Percentiles rank a stretch among this genome's conserved stretches.
phyloP scores from a whole-genome alignment of 2,888 invertebrate species.

The Trachelus troglodyta region DNA sequence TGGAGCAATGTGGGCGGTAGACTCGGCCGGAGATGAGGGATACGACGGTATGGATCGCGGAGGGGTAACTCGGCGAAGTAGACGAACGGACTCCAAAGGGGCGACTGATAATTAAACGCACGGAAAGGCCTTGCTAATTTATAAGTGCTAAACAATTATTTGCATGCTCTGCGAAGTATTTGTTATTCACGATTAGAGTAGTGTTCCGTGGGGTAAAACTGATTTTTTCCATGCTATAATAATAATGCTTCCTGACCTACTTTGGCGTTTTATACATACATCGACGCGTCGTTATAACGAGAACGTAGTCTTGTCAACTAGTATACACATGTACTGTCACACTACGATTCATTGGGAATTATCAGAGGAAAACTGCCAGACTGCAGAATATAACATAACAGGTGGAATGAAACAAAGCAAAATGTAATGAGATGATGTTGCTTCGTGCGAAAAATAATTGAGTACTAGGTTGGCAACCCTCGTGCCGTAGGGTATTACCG shows the following conservation, averaged over 20 bases:
- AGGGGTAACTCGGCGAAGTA: not conserved
- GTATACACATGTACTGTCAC: not conserved
- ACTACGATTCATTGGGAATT: not conserved
- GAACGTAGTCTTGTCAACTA: not conserved
- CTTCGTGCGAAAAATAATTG: not conserved
- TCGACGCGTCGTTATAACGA: not conserved
- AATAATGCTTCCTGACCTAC: not conserved
- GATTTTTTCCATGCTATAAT: not conserved
- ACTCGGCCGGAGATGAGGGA: not conserved
- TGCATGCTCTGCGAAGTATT: not conserved
- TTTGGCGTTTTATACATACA: not conserved
- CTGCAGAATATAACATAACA: not conserved
- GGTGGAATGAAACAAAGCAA: not conserved
- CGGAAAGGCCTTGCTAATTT: not conserved
- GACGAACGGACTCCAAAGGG: not conserved
- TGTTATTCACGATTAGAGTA: not conserved
- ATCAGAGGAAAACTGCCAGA: not conserved
- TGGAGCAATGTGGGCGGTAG: not conserved
- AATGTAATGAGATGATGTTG: not conserved
- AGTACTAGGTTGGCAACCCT: not conserved
- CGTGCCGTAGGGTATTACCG: not conserved
- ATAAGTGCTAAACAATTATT: conserved; percentile 1
- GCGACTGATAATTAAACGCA: not conserved
- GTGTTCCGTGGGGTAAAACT: not conserved
- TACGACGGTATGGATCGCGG: not conserved